phyloP scores from a whole-genome alignment of 2,888 invertebrate species.

The Philereme vetulata region DNA sequence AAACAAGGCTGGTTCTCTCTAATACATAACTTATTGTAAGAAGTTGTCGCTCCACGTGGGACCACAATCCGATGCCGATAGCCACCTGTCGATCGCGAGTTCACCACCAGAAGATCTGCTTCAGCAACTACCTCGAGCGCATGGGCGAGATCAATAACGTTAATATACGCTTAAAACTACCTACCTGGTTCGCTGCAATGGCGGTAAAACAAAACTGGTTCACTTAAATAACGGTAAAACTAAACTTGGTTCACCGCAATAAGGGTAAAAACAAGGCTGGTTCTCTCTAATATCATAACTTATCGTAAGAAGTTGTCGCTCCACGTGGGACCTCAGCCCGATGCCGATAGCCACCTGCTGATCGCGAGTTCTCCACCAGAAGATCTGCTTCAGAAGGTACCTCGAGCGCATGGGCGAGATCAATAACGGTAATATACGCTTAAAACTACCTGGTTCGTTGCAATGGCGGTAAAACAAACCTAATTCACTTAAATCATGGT shows the following conservation, averaged over 20 bases:
- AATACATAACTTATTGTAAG: no score
- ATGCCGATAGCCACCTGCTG: constrained; percentile 87
- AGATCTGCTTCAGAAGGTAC: constrained; percentile 90
- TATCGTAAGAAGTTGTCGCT: constrained; percentile 73
- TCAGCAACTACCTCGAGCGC: constrained; percentile 90
- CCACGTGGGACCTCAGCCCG: constrained; percentile 77
- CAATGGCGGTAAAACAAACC: no score
- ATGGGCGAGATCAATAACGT: constrained; percentile 70
- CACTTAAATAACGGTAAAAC: no score
- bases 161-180: not conserved
- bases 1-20: no score
- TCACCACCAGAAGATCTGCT: constrained; percentile 89
- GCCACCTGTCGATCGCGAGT: constrained; percentile 89
- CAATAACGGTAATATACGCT: constrained; percentile 19
- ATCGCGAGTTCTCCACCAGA: constrained; percentile 88
- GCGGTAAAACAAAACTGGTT: no score
- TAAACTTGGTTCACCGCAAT: no score
- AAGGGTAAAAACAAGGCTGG: no score
- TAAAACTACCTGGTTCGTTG: no score
- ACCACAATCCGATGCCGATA: constrained; percentile 81
- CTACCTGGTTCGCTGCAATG: no score
- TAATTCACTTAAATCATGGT: no score
- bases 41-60: constrained; percentile 77
- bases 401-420: constrained; percentile 86
- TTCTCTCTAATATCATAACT: no score